Percentiles rank a stretch among this genome's conserved stretches.
Conservation (phyloP, 2,113 vertebrate genomes). For the Meles meles region DNA sequence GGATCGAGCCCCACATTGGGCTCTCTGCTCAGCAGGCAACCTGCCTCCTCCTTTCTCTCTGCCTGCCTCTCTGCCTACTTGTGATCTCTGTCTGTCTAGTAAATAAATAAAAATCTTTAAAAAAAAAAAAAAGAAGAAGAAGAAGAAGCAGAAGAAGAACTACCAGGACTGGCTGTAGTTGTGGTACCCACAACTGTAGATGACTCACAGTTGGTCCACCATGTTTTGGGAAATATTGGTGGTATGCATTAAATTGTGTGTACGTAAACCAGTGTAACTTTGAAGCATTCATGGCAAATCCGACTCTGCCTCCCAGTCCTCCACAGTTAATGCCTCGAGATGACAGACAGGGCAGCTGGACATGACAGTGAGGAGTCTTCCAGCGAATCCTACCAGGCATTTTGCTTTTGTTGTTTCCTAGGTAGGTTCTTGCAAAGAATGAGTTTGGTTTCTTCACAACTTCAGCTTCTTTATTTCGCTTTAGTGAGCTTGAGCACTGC, state of each 20-base stretch:
- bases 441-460: not conserved
- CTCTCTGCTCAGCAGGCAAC: no score
- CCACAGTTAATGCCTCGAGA: not conserved
- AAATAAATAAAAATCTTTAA: no score
- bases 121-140: no score
- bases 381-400: not conserved
- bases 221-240: not conserved
- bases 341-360: not conserved
- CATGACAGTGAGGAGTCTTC: not conserved
- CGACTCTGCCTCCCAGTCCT: not conserved
- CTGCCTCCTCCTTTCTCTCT: no score
- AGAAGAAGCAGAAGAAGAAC: not conserved
- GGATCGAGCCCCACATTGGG: no score
- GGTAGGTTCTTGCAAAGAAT: not conserved
- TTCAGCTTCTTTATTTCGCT: not conserved
- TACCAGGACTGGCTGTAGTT: not conserved
- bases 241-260: not conserved
- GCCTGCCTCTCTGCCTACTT: no score
- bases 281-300: not conserved
- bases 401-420: not conserved
- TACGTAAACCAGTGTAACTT: not conserved
- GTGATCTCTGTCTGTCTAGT: no score
- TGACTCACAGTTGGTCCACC: not conserved
- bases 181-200: not conserved
- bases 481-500: not conserved